Percentiles rank a stretch among this genome's conserved stretches.
These are phyloP conservation scores for Anthophora plumipes DNA, from an alignment of 2,888 invertebrate species.

Conservation along the genomic window DNA sequence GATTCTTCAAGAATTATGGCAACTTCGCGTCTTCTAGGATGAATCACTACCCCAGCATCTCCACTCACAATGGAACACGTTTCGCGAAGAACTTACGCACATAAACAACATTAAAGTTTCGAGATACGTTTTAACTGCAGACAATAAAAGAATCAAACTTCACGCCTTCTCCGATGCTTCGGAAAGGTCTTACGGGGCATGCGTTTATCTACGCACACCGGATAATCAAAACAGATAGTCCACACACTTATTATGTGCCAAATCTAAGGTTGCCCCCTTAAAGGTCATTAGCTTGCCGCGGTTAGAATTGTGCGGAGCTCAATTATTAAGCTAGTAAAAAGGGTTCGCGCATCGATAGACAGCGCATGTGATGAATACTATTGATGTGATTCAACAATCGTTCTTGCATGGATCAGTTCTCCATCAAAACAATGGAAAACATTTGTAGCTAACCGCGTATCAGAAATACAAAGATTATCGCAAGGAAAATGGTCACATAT, in stretches of 20 bases:
- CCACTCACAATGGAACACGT: neutral
- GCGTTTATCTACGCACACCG: too few species aligned
- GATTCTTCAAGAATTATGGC: slow-evolving; percentile 2
- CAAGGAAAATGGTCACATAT: neutral
- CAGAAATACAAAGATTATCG: neutral
- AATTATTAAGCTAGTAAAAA: neutral
- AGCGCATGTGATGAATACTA: neutral
- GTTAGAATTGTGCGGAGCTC: too few species aligned
- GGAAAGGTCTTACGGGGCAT: too few species aligned
- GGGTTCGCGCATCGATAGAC: neutral
- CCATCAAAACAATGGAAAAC: slow-evolving; percentile 15
- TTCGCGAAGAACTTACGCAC: neutral
- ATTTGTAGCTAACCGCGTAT: slow-evolving; percentile 6
- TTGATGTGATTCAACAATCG: too few species aligned
- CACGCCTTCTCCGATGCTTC: neutral
- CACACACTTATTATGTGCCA: too few species aligned
- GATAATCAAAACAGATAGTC: too few species aligned
- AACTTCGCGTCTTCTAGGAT: neutral
- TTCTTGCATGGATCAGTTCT: neutral
- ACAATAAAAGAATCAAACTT: neutral
- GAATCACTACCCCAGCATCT: neutral
- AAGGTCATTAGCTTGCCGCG: too few species aligned
- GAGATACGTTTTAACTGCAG: neutral
- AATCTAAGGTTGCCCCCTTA: too few species aligned
- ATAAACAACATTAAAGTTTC: neutral